Evolutionary conservation across 1,140 invertebrate species (phyloP).

Genomic region (Acromyrmex echinatior): DNA sequence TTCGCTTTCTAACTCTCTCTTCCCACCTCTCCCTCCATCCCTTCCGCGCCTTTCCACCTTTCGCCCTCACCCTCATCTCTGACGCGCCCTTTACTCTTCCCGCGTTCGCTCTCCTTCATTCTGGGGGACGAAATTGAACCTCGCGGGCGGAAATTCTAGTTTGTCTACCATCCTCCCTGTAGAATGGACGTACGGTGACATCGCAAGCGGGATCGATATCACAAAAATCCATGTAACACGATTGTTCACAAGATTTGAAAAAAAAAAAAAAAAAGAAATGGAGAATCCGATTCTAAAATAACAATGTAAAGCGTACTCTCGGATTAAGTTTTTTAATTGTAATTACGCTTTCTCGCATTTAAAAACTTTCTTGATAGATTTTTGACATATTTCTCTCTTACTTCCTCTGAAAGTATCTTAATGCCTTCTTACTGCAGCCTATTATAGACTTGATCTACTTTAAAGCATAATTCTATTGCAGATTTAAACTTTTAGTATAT

Average conservation of each 20-base stretch:
- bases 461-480: not conserved
- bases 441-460: not conserved
- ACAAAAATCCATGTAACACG: slow-evolving; percentile 37
- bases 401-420: not conserved
- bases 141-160: slow-evolving; percentile 68
- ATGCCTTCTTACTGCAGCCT: not conserved
- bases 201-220: slow-evolving; percentile 59
- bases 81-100: slow-evolving; percentile 41
- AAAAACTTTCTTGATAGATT: not conserved
- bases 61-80: not conserved
- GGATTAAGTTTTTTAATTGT: slow-evolving; percentile 35
- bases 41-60: not conserved
- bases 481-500: not conserved
- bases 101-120: slow-evolving; percentile 48
- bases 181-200: slow-evolving; percentile 27
- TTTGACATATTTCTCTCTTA: not conserved
- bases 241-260: slow-evolving; percentile 7
- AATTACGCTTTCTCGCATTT: slow-evolving; percentile 20
- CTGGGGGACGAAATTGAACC: slow-evolving; percentile 73
- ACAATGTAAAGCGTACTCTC: slow-evolving; percentile 19
- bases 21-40: slow-evolving; percentile 28
- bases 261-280: not conserved
- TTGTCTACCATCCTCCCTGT: slow-evolving; percentile 31
- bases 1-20: slow-evolving; percentile 55
- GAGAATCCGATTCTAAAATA: slow-evolving; percentile 32